Evolutionary conservation across 2,113 vertebrate species (phyloP), one percentile per base, ranked within the genome.

Genomic region (Procavia capensis): DNA sequence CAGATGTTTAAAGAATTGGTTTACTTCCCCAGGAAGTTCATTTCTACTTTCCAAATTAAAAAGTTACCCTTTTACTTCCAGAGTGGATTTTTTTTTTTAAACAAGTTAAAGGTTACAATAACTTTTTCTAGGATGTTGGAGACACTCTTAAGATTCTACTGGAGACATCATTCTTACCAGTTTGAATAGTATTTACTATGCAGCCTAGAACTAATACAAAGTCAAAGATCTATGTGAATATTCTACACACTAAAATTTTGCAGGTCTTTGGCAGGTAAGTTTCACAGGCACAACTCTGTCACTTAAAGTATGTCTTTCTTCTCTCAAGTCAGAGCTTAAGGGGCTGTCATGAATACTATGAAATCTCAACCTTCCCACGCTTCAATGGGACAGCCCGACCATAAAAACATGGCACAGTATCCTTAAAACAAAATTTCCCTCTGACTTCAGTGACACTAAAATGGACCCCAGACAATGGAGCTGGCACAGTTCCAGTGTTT

Each of bases 361-460:
- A 74, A 83, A 82, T 59, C 64, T 59, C 91, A 50, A 61, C 87
- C 96, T 97, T 97, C 96, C 87, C 97, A 97, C 74, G 36, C 64
- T 91, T 45, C 31, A 0, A 1, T 57, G 50, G 54, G 36, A 90
- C 90, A 95, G 54, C 50, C 63, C 54, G 43, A 57, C 47, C 34
- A 0, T 59, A 39, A 76, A 89, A 95, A 68, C 78, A 25, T 1
- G 59, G 84, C 10, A 75, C 89, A 70, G 91, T 93, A 91, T 86
- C 91, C 89, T 84, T 50, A 86, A 86, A 82, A 83, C 22, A 59
- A 59, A 74, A 97, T 92, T 92, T 94, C 86, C 74, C 64, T 82
- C 91, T 93, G 97, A 97, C 91, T 96, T 93, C 54, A 31, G 70
- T 85, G 96, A 93, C 93, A 96, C 66, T 36, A 13, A 93, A 91